Evolutionary conservation across 2,113 vertebrate species (phyloP).

Genomic region (Dinomys branickii): DNA sequence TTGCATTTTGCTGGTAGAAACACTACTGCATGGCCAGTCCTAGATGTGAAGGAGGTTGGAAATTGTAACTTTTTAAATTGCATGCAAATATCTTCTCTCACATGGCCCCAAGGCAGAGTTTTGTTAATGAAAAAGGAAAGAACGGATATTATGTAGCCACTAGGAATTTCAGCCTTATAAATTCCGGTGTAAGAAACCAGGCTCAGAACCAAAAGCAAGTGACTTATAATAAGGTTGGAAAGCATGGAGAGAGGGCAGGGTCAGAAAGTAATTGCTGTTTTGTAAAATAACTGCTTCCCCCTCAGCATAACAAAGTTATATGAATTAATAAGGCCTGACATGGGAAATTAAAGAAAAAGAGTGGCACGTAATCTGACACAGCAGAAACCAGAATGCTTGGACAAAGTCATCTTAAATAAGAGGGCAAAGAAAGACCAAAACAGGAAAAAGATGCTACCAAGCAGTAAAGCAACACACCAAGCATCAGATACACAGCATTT

Average conservation of each 20-base stretch:
- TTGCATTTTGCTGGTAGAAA: neutral
- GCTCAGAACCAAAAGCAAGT: slow-evolving; percentile 3
- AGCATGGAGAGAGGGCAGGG: neutral
- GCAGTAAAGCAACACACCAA: neutral
- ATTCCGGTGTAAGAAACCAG: neutral
- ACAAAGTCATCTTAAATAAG: neutral
- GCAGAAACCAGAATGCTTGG: neutral
- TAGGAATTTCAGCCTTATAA: neutral
- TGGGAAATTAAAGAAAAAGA: slow-evolving; percentile 12
- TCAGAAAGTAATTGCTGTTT: slow-evolving; percentile 17
- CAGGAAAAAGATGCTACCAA: neutral
- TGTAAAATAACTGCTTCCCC: slow-evolving; percentile 19
- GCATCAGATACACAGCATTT: neutral
- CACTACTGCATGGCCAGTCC: neutral
- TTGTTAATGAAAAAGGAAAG: neutral
- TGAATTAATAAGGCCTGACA: slow-evolving; percentile 56
- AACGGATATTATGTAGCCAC: neutral
- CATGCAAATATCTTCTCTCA: neutral
- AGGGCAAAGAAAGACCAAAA: neutral
- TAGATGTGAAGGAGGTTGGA: neutral
- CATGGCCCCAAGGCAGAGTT: neutral
- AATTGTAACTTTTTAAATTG: neutral
- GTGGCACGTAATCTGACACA: neutral
- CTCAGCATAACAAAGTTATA: slow-evolving; percentile 42
- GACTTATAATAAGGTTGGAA: neutral